A percentile compares a stretch with the other conserved stretches of the same genome.
Evolutionary conservation across 2,888 invertebrate species (phyloP).

Genomic region (Acanthosepion pharaonis): DNA sequence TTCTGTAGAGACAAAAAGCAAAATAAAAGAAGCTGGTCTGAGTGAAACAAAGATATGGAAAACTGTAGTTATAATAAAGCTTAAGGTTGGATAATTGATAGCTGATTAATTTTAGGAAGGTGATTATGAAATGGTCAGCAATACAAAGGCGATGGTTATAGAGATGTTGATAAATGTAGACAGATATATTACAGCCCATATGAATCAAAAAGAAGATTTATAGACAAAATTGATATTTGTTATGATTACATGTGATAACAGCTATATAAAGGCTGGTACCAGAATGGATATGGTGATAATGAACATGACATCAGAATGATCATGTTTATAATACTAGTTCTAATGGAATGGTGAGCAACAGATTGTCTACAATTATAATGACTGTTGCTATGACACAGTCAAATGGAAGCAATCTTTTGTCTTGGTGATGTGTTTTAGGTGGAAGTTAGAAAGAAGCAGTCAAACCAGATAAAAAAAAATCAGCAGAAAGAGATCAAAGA

Average conservation of each 20-base stretch:
- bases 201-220: background rate
- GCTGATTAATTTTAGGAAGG: too few relatives aligned
- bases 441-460: background rate
- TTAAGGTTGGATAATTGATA: too few relatives aligned
- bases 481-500: background rate
- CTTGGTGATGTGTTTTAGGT: background rate
- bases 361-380: background rate
- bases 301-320: background rate
- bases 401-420: background rate
- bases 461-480: background rate
- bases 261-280: background rate
- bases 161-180: too few relatives aligned
- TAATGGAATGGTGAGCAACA: background rate
- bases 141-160: too few relatives aligned
- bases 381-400: background rate
- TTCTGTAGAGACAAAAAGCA: too few relatives aligned
- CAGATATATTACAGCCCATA: background rate
- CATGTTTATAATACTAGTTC: background rate
- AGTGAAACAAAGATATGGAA: too few relatives aligned
- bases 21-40: too few relatives aligned
- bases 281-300: background rate
- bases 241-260: background rate
- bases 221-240: background rate
- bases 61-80: too few relatives aligned
- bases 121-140: too few relatives aligned